Conservation (phyloP, 2,113 vertebrate genomes). For the Callithrix jacchus region DNA sequence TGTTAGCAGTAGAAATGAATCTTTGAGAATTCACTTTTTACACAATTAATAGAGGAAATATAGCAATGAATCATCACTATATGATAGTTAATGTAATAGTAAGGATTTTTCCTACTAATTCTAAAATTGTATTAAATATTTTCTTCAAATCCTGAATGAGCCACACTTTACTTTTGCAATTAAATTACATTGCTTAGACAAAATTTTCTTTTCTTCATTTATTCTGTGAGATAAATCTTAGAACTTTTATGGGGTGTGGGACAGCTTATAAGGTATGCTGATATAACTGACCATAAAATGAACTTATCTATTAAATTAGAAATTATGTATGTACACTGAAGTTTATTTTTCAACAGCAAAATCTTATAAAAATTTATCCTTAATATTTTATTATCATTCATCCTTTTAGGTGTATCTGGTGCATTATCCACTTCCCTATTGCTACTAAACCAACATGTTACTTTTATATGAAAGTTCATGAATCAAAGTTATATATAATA, state of each 20-base stretch:
- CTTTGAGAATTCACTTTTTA: not conserved
- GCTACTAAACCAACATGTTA: not conserved
- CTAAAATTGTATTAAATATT: not conserved
- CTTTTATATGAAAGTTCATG: not conserved
- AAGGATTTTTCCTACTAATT: not conserved
- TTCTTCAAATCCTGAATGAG: not conserved
- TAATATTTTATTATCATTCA: not conserved
- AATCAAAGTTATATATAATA: not conserved
- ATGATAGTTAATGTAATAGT: not conserved
- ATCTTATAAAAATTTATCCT: not conserved
- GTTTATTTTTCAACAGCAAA: not conserved
- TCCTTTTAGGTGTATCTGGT: not conserved
- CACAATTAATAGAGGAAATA: not conserved
- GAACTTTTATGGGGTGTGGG: not conserved
- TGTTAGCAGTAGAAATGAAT: not conserved
- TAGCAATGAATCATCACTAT: not conserved
- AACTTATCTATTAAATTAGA: not conserved
- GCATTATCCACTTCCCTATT: not conserved
- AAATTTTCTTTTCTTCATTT: not conserved
- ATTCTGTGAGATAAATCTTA: not conserved
- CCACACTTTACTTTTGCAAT: not conserved
- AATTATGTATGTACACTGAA: not conserved
- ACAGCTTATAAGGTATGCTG: no score
- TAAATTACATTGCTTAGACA: not conserved
- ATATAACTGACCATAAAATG: not conserved